phyloP scores from a whole-genome alignment of 2,888 invertebrate species.

The Mimas tiliae region DNA sequence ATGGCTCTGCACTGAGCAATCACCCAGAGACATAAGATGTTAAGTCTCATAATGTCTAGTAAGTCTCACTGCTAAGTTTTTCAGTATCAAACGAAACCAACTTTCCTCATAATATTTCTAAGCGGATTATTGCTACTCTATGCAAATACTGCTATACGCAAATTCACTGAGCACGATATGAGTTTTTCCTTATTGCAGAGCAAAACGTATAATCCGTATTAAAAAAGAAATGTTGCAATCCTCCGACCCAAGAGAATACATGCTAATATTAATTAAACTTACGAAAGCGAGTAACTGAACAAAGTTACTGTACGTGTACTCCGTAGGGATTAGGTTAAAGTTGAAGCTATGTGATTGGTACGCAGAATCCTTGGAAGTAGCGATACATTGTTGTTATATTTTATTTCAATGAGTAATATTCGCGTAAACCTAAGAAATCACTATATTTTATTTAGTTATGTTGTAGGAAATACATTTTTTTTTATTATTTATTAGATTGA shows the following conservation, averaged over 20 bases:
- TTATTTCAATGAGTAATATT: no score
- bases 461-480: no score
- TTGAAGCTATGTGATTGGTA: not conserved
- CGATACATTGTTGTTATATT: not conserved
- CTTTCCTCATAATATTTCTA: no score
- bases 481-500: no score
- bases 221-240: slow-evolving; percentile 6
- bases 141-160: not conserved
- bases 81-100: no score
- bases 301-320: slow-evolving; percentile 7
- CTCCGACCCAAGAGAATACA: slow-evolving; percentile 5
- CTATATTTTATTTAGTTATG: no score
- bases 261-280: slow-evolving; percentile 15
- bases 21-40: no score
- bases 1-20: no score
- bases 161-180: not conserved
- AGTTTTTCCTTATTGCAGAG: not conserved
- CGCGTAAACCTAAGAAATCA: no score
- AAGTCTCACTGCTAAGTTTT: no score
- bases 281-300: not conserved
- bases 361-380: not conserved
- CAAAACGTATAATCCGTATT: not conserved
- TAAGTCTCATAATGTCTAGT: no score
- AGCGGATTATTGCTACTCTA: no score
- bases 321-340: not conserved